These are phyloP conservation scores for Bolborhynchus lineola DNA, from an alignment of 2,113 vertebrate species.

Conservation along the genomic window DNA sequence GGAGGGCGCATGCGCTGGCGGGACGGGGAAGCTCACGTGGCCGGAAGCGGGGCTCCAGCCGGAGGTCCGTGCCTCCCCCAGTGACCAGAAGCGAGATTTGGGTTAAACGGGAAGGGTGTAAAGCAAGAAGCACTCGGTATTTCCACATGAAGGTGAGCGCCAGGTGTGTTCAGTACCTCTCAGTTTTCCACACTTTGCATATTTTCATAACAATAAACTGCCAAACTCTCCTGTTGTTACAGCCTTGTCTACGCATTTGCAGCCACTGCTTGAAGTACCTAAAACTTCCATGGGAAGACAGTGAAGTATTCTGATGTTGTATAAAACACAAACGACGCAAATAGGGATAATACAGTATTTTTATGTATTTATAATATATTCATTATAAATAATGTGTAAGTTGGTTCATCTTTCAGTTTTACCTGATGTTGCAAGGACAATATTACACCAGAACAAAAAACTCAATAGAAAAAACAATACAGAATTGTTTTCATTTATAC, in stretches of 20 bases:
- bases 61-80: not conserved
- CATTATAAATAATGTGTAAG: slow-evolving; percentile 28
- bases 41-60: too few relatives aligned
- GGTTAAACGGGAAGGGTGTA: rapidly evolving
- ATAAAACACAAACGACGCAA: not conserved
- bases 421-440: not conserved
- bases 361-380: not conserved
- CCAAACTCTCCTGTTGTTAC: too few relatives aligned
- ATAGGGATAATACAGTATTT: not conserved
- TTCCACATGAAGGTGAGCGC: not conserved
- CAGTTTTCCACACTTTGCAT: not conserved
- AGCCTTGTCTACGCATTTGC: not conserved
- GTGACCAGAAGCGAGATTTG: not conserved
- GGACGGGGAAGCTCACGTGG: too few relatives aligned
- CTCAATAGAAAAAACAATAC: not conserved
- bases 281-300: not conserved
- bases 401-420: not conserved
- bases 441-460: slow-evolving; percentile 33
- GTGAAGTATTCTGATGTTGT: not conserved
- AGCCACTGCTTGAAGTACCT: rapidly evolving
- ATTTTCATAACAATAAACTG: not conserved
- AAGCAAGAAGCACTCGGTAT: rapidly evolving
- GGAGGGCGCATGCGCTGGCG: not conserved
- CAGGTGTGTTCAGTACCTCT: rapidly evolving
- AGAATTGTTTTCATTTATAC: slow-evolving; percentile 31